These are phyloP conservation scores for Hydropsyche tenuis DNA, from an alignment of 1,140 invertebrate genomes.

Conservation along the genomic window DNA sequence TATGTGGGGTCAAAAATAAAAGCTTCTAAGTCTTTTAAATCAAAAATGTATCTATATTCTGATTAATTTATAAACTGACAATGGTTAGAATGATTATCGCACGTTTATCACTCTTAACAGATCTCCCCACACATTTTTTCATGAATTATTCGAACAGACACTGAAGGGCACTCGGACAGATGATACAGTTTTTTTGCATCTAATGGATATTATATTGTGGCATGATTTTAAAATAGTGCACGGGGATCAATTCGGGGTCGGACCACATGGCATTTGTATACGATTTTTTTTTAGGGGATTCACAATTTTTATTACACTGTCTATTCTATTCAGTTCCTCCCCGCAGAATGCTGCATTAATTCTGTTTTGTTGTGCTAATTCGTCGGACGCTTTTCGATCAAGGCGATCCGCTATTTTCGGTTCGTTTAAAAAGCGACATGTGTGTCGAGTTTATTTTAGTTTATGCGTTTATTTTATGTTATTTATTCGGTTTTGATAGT, in stretches of 20 bases:
- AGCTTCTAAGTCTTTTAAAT: no score
- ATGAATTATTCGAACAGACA: not conserved
- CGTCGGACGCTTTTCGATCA: not conserved
- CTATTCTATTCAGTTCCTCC: conserved; percentile 17
- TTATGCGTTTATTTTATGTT: no score
- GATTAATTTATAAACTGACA: no score
- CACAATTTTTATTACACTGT: not conserved
- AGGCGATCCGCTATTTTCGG: no score
- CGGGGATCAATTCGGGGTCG: conserved; percentile 14
- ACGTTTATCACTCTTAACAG: not conserved
- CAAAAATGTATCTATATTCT: no score
- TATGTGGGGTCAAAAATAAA: no score
- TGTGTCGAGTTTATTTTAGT: no score
- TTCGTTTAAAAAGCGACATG: no score
- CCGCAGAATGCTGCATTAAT: conserved; percentile 31
- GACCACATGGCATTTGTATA: conserved; percentile 14
- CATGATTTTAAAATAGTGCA: conserved; percentile 27
- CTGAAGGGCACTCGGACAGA: conserved; percentile 10
- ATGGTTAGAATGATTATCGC: not conserved
- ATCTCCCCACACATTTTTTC: not conserved
- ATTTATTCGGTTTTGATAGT: no score
- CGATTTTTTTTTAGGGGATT: conserved; percentile 5
- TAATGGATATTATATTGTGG: conserved; percentile 33
- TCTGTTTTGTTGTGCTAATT: conserved; percentile 30
- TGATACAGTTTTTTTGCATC: conserved; percentile 29